Conservation (phyloP, 2,113 vertebrate species). For the Perognathus longimembris region DNA sequence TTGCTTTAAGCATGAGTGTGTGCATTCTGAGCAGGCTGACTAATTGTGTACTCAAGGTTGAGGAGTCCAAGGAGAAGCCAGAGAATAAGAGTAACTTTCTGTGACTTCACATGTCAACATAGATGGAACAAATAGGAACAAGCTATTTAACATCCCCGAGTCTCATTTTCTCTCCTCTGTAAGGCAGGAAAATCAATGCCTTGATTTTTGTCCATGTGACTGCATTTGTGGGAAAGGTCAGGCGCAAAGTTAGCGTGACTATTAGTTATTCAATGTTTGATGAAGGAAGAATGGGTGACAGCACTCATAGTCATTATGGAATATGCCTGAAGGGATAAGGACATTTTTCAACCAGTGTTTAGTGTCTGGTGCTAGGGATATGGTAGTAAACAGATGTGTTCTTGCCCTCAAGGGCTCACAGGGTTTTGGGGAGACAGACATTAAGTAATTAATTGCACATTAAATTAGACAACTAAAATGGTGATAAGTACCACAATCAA, state of each 20-base stretch:
- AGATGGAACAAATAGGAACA: background rate
- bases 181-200: background rate
- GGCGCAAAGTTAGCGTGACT: background rate
- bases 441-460: slow-evolving; percentile 53
- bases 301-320: background rate
- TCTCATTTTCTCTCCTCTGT: slow-evolving; percentile 24
- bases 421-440: slow-evolving; percentile 46
- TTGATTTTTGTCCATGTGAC: background rate
- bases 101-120: background rate
- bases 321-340: background rate
- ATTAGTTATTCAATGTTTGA: background rate
- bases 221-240: background rate
- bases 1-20: slow-evolving; percentile 16
- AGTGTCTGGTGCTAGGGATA: background rate
- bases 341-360: background rate
- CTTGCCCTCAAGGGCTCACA: slow-evolving; percentile 19
- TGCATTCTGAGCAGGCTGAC: background rate
- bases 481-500: slow-evolving; percentile 47
- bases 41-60: background rate
- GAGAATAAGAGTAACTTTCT: background rate
- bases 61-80: slow-evolving; percentile 20
- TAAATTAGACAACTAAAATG: slow-evolving; percentile 58
- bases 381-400: slow-evolving; percentile 20
- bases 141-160: background rate
- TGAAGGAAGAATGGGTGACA: slow-evolving; percentile 6